These are phyloP conservation scores for Melozone crissalis DNA, from an alignment of 2,113 vertebrate genomes.

Conservation along the genomic window DNA sequence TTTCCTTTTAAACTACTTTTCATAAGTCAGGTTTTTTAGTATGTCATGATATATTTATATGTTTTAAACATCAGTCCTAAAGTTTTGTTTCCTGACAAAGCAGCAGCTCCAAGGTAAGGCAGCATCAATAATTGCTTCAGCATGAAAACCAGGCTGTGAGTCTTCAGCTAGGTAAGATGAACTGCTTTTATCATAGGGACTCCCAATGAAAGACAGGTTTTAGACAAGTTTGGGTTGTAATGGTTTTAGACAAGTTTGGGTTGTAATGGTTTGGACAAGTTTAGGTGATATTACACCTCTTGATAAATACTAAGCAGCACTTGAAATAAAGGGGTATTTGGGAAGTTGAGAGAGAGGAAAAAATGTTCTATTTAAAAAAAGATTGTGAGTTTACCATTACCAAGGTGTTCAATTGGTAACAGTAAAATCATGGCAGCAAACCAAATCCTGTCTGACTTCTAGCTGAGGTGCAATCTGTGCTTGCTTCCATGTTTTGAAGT, in stretches of 20 bases:
- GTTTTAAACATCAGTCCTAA: neutral
- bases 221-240: too few relatives aligned
- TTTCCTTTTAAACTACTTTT: neutral
- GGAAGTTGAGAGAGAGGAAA: neutral
- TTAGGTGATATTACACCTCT: neutral
- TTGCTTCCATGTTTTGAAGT: neutral
- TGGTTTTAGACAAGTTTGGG: too few relatives aligned
- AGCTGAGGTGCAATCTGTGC: neutral
- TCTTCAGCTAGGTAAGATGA: neutral
- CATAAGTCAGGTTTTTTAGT: neutral
- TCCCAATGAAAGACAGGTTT: neutral
- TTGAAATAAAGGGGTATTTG: neutral
- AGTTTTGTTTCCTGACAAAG: neutral
- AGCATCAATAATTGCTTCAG: neutral
- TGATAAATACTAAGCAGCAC: neutral
- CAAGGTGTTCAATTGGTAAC: accelerated
- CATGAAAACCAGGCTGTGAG: neutral
- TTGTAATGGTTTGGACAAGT: too few relatives aligned
- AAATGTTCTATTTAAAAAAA: neutral
- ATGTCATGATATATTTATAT: neutral
- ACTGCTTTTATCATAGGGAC: neutral
- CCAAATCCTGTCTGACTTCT: neutral
- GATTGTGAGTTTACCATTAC: neutral
- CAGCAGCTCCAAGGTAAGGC: neutral
- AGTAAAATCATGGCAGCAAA: neutral